phyloP scores from a whole-genome alignment of 2,113 vertebrate genomes.

The Sander vitreus region DNA sequence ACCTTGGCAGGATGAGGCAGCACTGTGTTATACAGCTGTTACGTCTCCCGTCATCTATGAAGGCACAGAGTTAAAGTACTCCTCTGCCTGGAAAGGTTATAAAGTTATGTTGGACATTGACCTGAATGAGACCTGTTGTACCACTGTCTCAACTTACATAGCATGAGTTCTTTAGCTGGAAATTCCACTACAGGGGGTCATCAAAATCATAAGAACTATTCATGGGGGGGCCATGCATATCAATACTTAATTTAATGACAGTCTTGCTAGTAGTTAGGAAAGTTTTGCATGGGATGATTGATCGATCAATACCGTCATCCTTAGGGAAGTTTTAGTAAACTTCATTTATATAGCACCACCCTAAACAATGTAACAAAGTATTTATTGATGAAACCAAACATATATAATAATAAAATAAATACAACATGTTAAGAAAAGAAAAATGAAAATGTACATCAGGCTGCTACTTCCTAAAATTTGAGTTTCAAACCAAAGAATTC shows the following conservation, averaged over 20 bases:
- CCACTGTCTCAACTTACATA: too few relatives aligned
- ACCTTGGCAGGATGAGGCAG: too few relatives aligned
- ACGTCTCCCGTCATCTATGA: too few relatives aligned
- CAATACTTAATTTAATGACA: conserved; percentile 23
- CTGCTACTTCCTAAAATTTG: not conserved
- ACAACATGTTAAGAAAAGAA: not conserved
- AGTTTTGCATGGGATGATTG: not conserved
- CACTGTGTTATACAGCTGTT: too few relatives aligned
- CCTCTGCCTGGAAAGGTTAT: too few relatives aligned
- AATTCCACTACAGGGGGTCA: not conserved
- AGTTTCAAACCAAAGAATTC: not conserved
- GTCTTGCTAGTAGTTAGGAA: not conserved
- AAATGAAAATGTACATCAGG: not conserved
- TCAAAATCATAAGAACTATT: not conserved
- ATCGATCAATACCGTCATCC: not conserved
- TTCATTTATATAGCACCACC: not conserved
- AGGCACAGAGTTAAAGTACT: too few relatives aligned
- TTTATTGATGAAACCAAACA: not conserved
- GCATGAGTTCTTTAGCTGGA: too few relatives aligned
- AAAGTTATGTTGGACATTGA: too few relatives aligned
- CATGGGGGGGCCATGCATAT: conserved; percentile 19
- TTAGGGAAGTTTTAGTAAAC: conserved; percentile 3
- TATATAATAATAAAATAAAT: not conserved
- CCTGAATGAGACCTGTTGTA: too few relatives aligned
- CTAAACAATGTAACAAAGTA: not conserved